Conservation (phyloP, 2,113 vertebrate genomes). For the human (Homo sapiens) region DNA sequence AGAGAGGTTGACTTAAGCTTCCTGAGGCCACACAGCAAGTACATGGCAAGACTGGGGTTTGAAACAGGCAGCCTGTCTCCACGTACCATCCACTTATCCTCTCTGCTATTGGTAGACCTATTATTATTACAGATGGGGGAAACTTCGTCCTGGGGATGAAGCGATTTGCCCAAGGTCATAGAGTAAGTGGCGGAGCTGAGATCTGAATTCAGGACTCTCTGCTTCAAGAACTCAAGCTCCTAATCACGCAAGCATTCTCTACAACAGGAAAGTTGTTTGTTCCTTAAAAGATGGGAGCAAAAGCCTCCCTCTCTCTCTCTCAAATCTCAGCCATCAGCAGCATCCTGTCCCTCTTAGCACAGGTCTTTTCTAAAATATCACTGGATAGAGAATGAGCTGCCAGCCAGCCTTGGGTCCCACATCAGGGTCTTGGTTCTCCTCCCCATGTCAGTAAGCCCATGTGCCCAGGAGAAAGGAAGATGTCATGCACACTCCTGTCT, state of each 20-base stretch:
- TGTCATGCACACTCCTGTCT: no score
- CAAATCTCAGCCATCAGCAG: neutral
- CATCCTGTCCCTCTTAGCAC: no score
- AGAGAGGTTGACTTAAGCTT: neutral
- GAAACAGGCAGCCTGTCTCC: neutral
- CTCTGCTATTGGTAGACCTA: neutral
- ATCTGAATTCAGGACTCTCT: neutral
- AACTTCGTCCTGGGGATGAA: neutral
- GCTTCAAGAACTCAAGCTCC: neutral
- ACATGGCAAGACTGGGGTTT: neutral
- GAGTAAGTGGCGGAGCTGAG: neutral
- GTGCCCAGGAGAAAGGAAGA: neutral
- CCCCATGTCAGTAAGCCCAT: neutral
- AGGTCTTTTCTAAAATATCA: neutral
- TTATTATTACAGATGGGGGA: neutral
- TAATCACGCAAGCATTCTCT: neutral
- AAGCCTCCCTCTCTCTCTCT: neutral
- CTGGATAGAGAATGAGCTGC: neutral
- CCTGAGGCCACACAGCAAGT: neutral
- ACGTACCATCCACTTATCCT: neutral
- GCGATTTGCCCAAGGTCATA: neutral
- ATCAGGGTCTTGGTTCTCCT: neutral
- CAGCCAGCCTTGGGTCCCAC: neutral
- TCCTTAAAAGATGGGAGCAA: neutral
- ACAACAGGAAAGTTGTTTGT: neutral